These are phyloP conservation scores for Cheilinus undulatus DNA, from an alignment of 2,113 vertebrate genomes.

Conservation along the genomic window DNA sequence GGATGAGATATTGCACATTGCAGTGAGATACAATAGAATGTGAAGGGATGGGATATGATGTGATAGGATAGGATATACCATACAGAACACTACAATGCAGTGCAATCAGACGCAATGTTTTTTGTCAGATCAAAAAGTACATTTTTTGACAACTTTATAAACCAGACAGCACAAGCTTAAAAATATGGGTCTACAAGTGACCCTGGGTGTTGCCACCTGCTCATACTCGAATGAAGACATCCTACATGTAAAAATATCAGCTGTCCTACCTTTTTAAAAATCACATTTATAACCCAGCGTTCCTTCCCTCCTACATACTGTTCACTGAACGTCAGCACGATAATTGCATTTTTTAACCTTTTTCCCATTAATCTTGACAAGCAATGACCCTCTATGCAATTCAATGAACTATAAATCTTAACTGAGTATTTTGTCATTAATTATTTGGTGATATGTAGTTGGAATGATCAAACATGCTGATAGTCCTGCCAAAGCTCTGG, in stretches of 20 bases:
- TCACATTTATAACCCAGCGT: constrained; percentile 1
- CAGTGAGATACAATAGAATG: too few species aligned
- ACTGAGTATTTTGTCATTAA: background rate
- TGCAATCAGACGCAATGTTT: too few species aligned
- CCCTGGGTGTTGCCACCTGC: background rate
- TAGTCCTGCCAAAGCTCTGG: background rate
- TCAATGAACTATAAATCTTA: background rate
- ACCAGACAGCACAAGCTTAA: too few species aligned
- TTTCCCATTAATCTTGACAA: constrained; percentile 4
- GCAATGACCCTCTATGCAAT: background rate
- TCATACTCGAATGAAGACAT: constrained; percentile 13
- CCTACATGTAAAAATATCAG: constrained; percentile 17
- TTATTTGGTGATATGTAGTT: background rate
- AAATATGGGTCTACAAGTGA: constrained; percentile 10
- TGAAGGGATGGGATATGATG: too few species aligned
- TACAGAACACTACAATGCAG: too few species aligned
- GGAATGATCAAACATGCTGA: background rate
- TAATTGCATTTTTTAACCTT: background rate
- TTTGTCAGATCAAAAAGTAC: too few species aligned
- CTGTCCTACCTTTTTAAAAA: constrained; percentile 6
- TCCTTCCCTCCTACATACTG: constrained; percentile 6
- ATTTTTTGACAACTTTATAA: too few species aligned
- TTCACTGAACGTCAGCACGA: background rate
- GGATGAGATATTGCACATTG: too few species aligned
- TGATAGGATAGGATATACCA: too few species aligned